Percentiles rank a stretch among this genome's conserved stretches.
Evolutionary conservation across 2,113 vertebrate species (phyloP).

Genomic region (Erinaceus europaeus): DNA sequence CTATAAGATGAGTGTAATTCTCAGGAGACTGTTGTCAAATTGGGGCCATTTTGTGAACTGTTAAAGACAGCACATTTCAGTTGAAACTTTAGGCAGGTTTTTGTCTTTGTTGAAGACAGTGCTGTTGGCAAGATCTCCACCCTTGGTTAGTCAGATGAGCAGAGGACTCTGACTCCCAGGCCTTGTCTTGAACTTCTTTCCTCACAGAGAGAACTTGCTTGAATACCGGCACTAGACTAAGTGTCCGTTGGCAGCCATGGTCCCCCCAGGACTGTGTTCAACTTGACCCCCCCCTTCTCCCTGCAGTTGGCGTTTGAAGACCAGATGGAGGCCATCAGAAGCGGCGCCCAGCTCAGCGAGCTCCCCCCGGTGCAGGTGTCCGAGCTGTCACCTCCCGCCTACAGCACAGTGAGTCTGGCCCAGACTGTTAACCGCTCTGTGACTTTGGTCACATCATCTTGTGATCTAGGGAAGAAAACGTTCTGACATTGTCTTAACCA

Average conservation of each 20-base stretch:
- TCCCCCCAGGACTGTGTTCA: not conserved
- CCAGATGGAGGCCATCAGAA: constrained; percentile 82
- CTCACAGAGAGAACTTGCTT: too few species aligned
- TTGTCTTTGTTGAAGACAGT: too few species aligned
- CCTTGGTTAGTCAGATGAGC: too few species aligned
- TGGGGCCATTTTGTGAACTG: not conserved
- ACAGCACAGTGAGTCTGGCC: constrained; percentile 75
- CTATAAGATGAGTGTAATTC: not conserved
- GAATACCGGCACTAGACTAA: too few species aligned
- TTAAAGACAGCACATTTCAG: not conserved
- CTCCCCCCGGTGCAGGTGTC: constrained; percentile 59
- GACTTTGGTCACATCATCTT: not conserved
- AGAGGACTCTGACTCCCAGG: too few species aligned
- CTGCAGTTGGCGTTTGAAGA: constrained; percentile 85
- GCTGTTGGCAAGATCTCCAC: too few species aligned
- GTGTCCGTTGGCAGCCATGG: not conserved
- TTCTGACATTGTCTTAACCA: not conserved
- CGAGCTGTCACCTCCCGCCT: constrained; percentile 60
- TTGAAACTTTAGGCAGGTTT: too few species aligned
- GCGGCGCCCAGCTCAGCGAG: constrained; percentile 68
- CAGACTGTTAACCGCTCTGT: too few species aligned
- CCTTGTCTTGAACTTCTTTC: too few species aligned
- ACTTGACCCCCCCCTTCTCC: not conserved
- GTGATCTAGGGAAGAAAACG: not conserved
- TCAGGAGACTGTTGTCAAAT: not conserved